Evolutionary conservation across 2,797 vertebrate genomes (phyloP).

Genomic region (Coccyzus lansbergi): DNA sequence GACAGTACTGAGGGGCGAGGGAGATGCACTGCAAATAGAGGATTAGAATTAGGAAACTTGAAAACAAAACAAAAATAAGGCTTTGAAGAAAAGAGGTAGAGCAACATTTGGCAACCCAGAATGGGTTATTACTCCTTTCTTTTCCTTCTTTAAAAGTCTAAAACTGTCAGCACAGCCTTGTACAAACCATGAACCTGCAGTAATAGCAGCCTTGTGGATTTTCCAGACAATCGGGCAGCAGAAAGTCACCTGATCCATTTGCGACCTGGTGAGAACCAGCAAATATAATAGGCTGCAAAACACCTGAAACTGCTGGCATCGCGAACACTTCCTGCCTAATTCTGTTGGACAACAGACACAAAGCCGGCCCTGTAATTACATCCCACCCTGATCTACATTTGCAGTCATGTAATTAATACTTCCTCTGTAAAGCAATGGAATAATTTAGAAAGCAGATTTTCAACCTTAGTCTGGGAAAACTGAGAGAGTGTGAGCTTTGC

Average conservation of each 20-base stretch:
- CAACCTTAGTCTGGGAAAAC: slow-evolving; percentile 72
- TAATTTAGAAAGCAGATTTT: slow-evolving; percentile 80
- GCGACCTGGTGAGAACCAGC: slow-evolving; percentile 73
- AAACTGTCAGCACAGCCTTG: slow-evolving; percentile 11
- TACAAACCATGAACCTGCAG: slow-evolving; percentile 50
- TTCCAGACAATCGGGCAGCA: slow-evolving; percentile 79
- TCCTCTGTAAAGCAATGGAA: slow-evolving; percentile 81
- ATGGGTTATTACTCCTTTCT: slow-evolving; percentile 6
- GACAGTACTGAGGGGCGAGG: background rate
- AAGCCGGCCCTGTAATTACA: slow-evolving; percentile 85
- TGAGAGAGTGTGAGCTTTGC: slow-evolving; percentile 53
- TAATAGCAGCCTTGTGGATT: slow-evolving; percentile 73
- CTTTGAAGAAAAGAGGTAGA: background rate
- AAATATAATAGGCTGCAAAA: slow-evolving; percentile 79
- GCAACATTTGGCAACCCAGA: background rate
- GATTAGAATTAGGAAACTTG: background rate
- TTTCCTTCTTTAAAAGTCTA: slow-evolving; percentile 17
- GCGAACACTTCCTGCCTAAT: slow-evolving; percentile 79
- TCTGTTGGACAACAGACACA: slow-evolving; percentile 83
- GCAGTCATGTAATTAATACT: slow-evolving; percentile 85
- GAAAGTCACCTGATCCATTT: slow-evolving; percentile 78
- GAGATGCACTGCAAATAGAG: background rate
- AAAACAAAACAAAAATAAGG: background rate
- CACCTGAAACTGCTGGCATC: slow-evolving; percentile 80
- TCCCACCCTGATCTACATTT: slow-evolving; percentile 80